These are phyloP conservation scores for Larimichthys polyactis DNA, from an alignment of 2,113 vertebrate genomes.

Conservation along the genomic window DNA sequence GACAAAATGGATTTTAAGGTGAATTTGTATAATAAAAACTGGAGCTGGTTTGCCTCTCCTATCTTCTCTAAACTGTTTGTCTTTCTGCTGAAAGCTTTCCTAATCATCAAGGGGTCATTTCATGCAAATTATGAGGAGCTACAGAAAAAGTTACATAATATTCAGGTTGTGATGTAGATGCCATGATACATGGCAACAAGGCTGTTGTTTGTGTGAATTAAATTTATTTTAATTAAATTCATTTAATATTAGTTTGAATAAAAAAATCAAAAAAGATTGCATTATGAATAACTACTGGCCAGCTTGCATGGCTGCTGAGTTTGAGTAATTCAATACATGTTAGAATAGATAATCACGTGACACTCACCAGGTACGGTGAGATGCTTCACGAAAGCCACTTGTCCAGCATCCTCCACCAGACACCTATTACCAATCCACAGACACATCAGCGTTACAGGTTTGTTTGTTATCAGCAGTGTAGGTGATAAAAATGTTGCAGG, in stretches of 20 bases:
- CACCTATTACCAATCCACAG: slow-evolving; percentile 83
- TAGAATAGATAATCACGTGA: background rate
- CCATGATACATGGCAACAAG: background rate
- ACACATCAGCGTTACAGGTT: background rate
- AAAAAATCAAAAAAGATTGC: too few relatives aligned
- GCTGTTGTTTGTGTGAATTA: background rate
- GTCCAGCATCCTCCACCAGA: slow-evolving; percentile 84
- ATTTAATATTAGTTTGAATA: too few relatives aligned
- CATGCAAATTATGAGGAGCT: background rate
- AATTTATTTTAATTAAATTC: too few relatives aligned
- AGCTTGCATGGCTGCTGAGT: background rate
- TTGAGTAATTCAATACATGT: background rate
- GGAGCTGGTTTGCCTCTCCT: background rate
- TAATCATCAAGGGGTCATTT: background rate
- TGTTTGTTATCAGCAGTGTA: background rate
- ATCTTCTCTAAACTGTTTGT: background rate
- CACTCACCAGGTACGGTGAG: slow-evolving; percentile 86
- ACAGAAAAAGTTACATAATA: background rate
- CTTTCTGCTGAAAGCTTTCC: background rate
- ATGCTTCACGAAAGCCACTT: slow-evolving; percentile 92
- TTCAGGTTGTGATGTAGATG: background rate
- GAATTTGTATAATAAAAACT: background rate
- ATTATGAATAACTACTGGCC: too few relatives aligned
- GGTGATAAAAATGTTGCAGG: background rate
- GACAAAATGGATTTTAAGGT: background rate